phyloP scores from a whole-genome alignment of 2,113 vertebrate genomes.

The Sarotherodon lohbergeri region DNA sequence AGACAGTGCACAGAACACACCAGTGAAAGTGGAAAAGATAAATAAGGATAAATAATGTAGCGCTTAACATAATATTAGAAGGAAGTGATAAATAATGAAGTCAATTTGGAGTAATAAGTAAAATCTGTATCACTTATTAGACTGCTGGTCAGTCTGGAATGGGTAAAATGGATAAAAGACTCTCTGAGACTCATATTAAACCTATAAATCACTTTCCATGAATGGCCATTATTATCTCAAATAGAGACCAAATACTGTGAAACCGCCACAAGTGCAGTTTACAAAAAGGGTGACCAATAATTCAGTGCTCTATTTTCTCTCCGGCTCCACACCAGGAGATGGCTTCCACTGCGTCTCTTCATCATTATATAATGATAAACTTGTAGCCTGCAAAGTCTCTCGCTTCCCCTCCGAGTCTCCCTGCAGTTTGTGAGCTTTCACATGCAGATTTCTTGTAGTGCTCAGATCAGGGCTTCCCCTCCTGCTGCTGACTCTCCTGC shows the following conservation, averaged over 20 bases:
- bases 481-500: slow-evolving; percentile 36
- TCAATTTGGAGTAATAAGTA: background rate
- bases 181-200: background rate
- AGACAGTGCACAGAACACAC: background rate
- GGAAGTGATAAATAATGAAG: background rate
- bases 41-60: background rate
- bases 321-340: background rate
- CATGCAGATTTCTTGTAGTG: slow-evolving; percentile 15
- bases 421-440: background rate
- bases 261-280: background rate
- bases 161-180: background rate
- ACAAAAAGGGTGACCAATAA: background rate
- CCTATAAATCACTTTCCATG: background rate
- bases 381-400: background rate
- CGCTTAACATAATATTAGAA: background rate
- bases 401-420: background rate
- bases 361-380: background rate
- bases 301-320: background rate
- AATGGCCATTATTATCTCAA: background rate
- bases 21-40: background rate
- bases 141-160: background rate
- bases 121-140: background rate
- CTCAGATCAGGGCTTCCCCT: background rate
- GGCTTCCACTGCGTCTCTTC: background rate
- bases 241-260: background rate